Base-by-base conservation (phyloP, 2,113 vertebrate species). In the Amphiprion percula region DNA sequence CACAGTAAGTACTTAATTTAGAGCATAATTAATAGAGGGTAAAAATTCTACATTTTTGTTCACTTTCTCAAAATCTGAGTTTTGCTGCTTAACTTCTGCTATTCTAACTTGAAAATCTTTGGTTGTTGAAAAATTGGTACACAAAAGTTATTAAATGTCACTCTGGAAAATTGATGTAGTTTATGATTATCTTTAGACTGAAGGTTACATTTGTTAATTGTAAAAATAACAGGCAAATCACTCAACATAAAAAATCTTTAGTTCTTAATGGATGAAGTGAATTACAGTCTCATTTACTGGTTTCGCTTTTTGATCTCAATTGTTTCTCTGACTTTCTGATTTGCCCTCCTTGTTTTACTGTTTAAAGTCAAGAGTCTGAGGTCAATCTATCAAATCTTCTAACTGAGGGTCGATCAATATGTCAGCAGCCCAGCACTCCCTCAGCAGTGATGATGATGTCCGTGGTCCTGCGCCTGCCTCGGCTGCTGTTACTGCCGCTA, bases 381-480 rank as follows among this genome's bases (percentile, higher is more conserved):
- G 84, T 91, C 93, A 92, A 94, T 94, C 94, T 89, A 93, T 95
- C 94, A 95, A 87, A 91, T 93, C 94, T 94, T 87, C 80, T 91
- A 91, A 93, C 90, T 80, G 90, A 89, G 77, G 86, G 84, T 60
- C 23, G 90, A 95, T 95, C 94, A 93, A 95, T 95, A 94, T 86
- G 92, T 94, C 90, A 33, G 65, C 88, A 91, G 92, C 93, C 93
- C 92, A 72, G 68, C 37, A 72, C 67, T 91, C 93, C 90, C 94
- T 72, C 33, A 91, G 92, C 94, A 93, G 94, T 96, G 96, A 95
- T 95, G 94, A 96, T 87, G 95, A 95, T 95, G 94, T 95, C 93
- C 78, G 66, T 71, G 68, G 78, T 85, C 63, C 82, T 71, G 76
- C 53, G 54, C 74, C 88, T 70, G 87, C 87, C 83, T 83, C 21